Evolutionary conservation across 2,888 invertebrate species (phyloP), one percentile per base, ranked within the genome.

Genomic region (Idaea aversata): DNA sequence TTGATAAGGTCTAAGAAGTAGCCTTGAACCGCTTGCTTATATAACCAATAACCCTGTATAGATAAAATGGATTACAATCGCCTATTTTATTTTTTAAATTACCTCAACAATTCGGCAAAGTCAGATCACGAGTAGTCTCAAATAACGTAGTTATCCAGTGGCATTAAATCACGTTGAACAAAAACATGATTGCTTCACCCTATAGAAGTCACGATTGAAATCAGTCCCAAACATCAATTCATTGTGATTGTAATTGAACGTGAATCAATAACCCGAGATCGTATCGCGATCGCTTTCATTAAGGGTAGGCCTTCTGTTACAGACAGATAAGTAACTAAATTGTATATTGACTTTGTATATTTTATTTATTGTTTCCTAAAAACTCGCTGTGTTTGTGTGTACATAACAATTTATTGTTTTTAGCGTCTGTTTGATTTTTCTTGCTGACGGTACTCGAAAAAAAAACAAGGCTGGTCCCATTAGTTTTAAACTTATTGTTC

Each of bases 221-320:
- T 47, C 47, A 13, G 6, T 47, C 10, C 47, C 47, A 47, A 47
- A 47, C 47, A 47, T 47, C 47, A 13, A 13, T 10, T 47, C 13
- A 47, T 47, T 7, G 47, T 13, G 47, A 47, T 47, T 47, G 47
- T 13, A 58, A 61, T 59, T 61, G 61, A 65, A 63, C 58, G 35
- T 65, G 61, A n/a, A 10, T 59, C 57, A 47, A 47, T 47, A 47
- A 10, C 47, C 47, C 47, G 47, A 6, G 47, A 47, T 47, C 13
- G 10, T 47, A 47, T 47, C 47, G 6, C 6, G 4, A 47, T 47
- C 4, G 47, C 7, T 47, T 47, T 47, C 7, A 47, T 47, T 47
- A 47, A 47, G 13, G 7, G 6, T 47, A 13, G 7, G 10, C 47
- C 47, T 47, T 5, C 47, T 47, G 47, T 47, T 7, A 7, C 13